Conservation (phyloP, 2,113 vertebrate species). For the Tyto alba region DNA sequence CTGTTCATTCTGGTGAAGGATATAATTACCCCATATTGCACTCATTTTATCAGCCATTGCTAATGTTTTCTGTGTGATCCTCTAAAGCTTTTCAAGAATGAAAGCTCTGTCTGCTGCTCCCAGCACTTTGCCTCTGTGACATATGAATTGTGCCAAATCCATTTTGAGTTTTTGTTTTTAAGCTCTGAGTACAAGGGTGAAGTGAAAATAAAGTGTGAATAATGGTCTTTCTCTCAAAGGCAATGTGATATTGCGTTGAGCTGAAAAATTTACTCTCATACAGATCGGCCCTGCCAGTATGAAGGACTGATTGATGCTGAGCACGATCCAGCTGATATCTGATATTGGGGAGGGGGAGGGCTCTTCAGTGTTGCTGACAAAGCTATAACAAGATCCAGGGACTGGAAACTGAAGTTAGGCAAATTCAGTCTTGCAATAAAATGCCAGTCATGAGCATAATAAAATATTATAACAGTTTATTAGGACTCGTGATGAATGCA, state of each 20-base stretch:
- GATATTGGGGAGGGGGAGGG: background rate
- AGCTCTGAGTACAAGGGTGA: constrained; percentile 28
- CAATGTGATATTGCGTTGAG: background rate
- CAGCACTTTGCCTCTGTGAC: constrained; percentile 50
- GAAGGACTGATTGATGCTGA: constrained; percentile 45
- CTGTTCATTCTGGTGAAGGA: constrained; percentile 34
- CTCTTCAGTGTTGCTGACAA: constrained; percentile 13
- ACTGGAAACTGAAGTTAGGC: background rate
- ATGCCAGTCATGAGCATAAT: background rate
- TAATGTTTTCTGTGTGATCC: constrained; percentile 49
- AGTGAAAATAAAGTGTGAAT: constrained; percentile 65
- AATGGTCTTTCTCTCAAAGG: constrained; percentile 45
- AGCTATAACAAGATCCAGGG: background rate
- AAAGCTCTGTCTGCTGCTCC: constrained; percentile 46
- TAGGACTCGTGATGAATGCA: background rate
- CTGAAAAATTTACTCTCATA: constrained; percentile 28
- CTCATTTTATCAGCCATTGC: constrained; percentile 42
- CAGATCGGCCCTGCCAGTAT: background rate
- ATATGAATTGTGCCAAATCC: constrained; percentile 60
- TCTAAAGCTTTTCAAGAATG: constrained; percentile 45
- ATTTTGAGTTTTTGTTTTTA: constrained; percentile 51
- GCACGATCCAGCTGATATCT: constrained; percentile 37
- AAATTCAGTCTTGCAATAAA: background rate
- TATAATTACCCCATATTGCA: constrained; percentile 46
- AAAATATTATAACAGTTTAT: background rate